Evolutionary conservation across 2,113 vertebrate genomes (phyloP), one percentile per base, ranked within the genome.

Genomic region (Pavo muticus): DNA sequence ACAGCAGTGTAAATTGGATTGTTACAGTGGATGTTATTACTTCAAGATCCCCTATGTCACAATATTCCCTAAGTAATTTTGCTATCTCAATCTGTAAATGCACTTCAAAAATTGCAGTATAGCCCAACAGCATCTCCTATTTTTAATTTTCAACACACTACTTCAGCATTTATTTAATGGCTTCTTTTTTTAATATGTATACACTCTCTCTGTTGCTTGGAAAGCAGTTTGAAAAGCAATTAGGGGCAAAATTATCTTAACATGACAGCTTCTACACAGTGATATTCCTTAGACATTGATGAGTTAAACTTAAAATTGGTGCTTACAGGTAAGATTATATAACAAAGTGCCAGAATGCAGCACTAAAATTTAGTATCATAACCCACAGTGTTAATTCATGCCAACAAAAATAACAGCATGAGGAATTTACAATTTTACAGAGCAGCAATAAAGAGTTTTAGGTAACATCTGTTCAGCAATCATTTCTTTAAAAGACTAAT

Each of bases 401-500:
- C 93, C 97, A 97, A 97, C 96, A 97, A 97, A 96, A 97, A 97
- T 97, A 97, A 98, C 96, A 97, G 94, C 96, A 94, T 97, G 96
- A 98, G 89, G 96, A 97, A 98, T 97, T 97, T 91, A 97, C 90
- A 95, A 75, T 97, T 97, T 94, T 87, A 96, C 94, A 95, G 97
- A 96, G 96, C 95, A 87, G 71, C 91, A 71, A 82, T 97, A 97
- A 97, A 97, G 95, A 93, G 90, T 56, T 97, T 96, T 92, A 96
- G 94, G 96, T 95, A 98, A 97, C 97, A 98, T 96, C 97, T 98
- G 97, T 96, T 97, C 94, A 93, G 96, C 94, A 96, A 97, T 95
- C 96, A 97, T 95, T 97, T 95, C 94, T 94, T 96, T 95, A 97
- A 96, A 96, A 97, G 94, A 96, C 93, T 97, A 96, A 96, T 97